These are phyloP conservation scores for Cheilosia grossa DNA, from an alignment of 2,888 invertebrate genomes.

Conservation along the genomic window DNA sequence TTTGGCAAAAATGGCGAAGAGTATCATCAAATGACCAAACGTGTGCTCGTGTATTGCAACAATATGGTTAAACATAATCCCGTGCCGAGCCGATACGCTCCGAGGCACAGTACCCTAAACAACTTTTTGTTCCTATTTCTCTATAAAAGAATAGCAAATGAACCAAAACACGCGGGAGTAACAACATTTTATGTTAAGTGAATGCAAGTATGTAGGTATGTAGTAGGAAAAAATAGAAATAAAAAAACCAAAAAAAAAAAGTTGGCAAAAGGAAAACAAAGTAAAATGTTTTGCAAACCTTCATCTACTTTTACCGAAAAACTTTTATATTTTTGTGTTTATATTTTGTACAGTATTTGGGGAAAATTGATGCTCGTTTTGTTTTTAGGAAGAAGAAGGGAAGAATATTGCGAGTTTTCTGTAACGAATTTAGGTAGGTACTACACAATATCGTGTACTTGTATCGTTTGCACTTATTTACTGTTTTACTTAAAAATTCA, in stretches of 20 bases:
- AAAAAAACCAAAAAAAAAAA: constrained; percentile 27
- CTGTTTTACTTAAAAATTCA: constrained; percentile 29
- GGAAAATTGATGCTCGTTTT: constrained; percentile 50
- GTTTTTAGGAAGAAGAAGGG: constrained; percentile 4
- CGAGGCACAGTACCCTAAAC: background rate
- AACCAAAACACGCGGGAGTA: constrained; percentile 65
- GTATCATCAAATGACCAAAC: constrained; percentile 32
- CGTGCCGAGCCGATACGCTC: background rate
- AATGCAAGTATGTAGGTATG: constrained; percentile 39
- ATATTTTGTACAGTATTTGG: constrained; percentile 30
- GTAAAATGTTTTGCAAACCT: constrained; percentile 75
- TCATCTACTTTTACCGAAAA: constrained; percentile 76
- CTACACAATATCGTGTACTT: constrained; percentile 41
- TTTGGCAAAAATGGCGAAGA: constrained; percentile 45
- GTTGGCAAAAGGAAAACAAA: constrained; percentile 72
- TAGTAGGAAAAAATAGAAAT: constrained; percentile 17
- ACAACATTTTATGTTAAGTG: constrained; percentile 55
- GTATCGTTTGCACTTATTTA: constrained; percentile 55
- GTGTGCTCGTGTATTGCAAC: background rate
- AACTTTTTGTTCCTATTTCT: background rate
- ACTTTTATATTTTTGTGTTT: constrained; percentile 62
- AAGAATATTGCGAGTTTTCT: constrained; percentile 23
- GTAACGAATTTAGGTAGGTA: constrained; percentile 14
- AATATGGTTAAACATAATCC: constrained; percentile 12
- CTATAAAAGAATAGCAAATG: constrained; percentile 45